Evolutionary conservation across 30 jellyfish, hydroid and myxozoan species (phyloP).

Genomic region (Hydra vulgaris): DNA sequence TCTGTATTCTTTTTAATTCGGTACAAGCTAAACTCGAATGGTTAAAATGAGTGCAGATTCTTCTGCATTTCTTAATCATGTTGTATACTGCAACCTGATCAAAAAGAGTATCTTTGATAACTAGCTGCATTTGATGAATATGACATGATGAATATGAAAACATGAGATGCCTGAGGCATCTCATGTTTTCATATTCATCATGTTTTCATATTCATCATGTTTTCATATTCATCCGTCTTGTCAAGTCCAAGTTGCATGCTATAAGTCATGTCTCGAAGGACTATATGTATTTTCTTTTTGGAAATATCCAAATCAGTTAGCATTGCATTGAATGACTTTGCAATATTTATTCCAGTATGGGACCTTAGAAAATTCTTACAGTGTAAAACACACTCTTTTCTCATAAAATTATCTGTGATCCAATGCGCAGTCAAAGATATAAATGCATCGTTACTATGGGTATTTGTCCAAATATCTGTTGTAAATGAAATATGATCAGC

Average conservation of each 20-base stretch:
- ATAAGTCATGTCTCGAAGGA: background rate
- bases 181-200: too few species aligned
- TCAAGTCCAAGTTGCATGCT: background rate
- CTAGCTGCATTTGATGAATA: too few species aligned
- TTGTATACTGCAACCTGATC: too few species aligned
- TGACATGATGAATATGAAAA: background rate
- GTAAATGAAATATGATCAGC: too few species aligned
- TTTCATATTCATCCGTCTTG: background rate
- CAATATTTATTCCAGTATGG: background rate
- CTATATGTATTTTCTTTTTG: too few species aligned
- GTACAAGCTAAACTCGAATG: too few species aligned
- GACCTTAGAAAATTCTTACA: background rate
- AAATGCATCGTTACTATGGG: background rate
- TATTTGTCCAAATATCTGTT: too few species aligned
- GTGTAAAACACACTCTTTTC: background rate
- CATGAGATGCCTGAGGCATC: background rate
- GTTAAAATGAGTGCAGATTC: too few species aligned
- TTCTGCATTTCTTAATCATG: too few species aligned
- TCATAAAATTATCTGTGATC: background rate
- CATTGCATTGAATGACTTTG: background rate
- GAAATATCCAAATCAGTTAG: background rate
- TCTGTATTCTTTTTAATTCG: too few species aligned
- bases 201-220: too few species aligned
- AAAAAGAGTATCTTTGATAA: too few species aligned
- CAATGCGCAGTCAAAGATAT: background rate